phyloP scores from a whole-genome alignment of 2,113 vertebrate genomes.

The Antidorcas marsupialis region DNA sequence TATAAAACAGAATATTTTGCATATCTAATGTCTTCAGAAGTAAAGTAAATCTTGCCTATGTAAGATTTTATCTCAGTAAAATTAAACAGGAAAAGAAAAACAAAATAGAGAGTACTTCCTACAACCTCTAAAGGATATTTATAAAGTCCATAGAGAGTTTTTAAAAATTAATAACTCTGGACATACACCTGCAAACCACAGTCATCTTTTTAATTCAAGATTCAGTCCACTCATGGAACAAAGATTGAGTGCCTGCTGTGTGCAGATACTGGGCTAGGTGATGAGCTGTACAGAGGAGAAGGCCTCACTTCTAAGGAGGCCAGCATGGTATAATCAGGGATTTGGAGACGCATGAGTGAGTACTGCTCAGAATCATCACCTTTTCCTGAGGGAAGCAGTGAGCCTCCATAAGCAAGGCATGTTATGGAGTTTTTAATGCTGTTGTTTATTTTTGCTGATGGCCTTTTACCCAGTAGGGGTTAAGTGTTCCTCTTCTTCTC shows the following conservation, averaged over 20 bases:
- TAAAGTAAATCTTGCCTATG: neutral
- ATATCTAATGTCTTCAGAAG: neutral
- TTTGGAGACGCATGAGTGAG: fast-evolving
- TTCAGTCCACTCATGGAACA: neutral
- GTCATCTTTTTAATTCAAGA: neutral
- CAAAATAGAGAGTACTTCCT: neutral
- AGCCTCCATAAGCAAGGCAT: fast-evolving
- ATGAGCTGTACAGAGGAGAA: fast-evolving
- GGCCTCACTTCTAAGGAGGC: neutral
- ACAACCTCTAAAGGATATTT: neutral
- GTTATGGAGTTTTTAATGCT: neutral
- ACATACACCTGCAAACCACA: neutral
- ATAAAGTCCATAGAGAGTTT: neutral
- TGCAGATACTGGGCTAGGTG: too few relatives aligned
- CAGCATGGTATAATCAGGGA: neutral
- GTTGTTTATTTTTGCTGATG: neutral
- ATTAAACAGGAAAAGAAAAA: neutral
- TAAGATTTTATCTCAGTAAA: neutral
- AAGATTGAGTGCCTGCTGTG: neutral
- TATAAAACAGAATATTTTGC: neutral
- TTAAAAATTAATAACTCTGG: neutral
- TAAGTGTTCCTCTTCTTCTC: neutral
- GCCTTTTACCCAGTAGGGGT: neutral
- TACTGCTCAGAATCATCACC: fast-evolving
- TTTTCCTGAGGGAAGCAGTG: neutral